Conservation (phyloP, 2,797 vertebrate genomes). For the Poliocrania exsul region DNA sequence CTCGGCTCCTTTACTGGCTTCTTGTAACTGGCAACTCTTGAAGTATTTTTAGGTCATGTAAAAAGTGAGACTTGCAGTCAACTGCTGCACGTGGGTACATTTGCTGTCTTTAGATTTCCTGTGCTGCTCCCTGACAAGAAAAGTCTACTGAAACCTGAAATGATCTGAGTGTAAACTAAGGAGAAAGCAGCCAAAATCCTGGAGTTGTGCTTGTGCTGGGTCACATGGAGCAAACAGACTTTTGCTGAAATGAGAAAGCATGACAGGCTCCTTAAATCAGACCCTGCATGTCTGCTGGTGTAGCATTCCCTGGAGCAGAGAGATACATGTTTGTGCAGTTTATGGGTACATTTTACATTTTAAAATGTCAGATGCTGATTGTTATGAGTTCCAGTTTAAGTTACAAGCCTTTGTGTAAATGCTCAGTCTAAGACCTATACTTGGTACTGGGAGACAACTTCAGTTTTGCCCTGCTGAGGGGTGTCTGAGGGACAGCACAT, state of each 20-base stretch:
- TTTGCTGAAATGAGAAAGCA: neutral
- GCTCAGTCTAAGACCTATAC: neutral
- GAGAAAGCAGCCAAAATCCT: neutral
- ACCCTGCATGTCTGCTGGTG: neutral
- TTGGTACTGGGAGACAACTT: neutral
- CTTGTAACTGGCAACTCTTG: neutral
- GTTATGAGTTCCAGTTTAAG: neutral
- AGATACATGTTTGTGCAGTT: neutral
- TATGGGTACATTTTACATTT: neutral
- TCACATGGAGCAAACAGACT: neutral
- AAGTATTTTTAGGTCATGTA: neutral
- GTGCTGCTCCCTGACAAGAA: neutral
- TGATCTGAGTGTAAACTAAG: too few species aligned
- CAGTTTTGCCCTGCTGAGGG: neutral
- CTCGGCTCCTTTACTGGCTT: neutral
- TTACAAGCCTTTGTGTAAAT: neutral
- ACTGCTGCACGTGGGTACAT: accelerated
- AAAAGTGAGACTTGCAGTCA: neutral
- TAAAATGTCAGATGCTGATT: neutral
- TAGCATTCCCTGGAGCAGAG: neutral
- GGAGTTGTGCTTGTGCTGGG: neutral
- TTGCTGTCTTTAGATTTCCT: neutral
- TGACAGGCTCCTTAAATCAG: neutral
- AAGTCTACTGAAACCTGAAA: neutral
- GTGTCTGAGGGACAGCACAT: neutral